A percentile compares a stretch with the other conserved stretches of the same genome.
phyloP scores from a whole-genome alignment of 2,888 invertebrate genomes.

The Morpho helenor region DNA sequence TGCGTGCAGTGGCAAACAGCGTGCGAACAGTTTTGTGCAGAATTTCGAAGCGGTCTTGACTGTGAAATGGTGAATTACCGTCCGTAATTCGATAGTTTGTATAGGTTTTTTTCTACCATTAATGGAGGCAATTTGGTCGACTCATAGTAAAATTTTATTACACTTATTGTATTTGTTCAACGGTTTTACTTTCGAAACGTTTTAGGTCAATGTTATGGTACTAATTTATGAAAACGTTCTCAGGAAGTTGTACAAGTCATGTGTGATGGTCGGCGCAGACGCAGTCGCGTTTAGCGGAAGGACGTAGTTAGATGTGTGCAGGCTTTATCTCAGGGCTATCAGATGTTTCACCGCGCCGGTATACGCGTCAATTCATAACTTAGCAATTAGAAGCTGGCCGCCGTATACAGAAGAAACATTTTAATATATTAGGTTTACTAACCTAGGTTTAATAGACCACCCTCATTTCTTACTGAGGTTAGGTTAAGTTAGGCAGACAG shows the following conservation, averaged over 20 bases:
- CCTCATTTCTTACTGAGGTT: too few relatives aligned
- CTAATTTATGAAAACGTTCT: conserved; percentile 50
- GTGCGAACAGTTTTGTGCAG: conserved; percentile 69
- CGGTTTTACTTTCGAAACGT: conserved; percentile 41
- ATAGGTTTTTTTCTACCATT: conserved; percentile 43
- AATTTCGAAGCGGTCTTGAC: conserved; percentile 65
- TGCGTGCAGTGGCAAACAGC: conserved; percentile 43
- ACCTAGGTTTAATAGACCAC: too few relatives aligned
- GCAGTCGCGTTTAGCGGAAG: conserved; percentile 65
- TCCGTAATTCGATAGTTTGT: conserved; percentile 51
- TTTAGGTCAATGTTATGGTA: conserved; percentile 35
- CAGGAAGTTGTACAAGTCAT: conserved; percentile 36
- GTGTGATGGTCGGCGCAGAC: conserved; percentile 40
- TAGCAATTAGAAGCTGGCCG: too few relatives aligned
- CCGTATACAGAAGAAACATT: too few relatives aligned
- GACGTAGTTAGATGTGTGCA: conserved; percentile 47
- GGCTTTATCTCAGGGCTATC: conserved; percentile 69
- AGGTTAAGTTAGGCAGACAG: too few relatives aligned
- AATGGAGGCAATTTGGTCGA: conserved; percentile 41
- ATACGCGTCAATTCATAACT: conserved; percentile 28
- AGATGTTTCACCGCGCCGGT: conserved; percentile 38
- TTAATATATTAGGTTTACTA: too few relatives aligned
- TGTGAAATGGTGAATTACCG: conserved; percentile 70
- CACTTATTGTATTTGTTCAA: conserved; percentile 31
- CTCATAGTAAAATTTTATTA: conserved; percentile 26